Evolutionary conservation across 92 coral and sea anemone genomes (phyloP).

Genomic region (Epizoanthus scotinus): DNA sequence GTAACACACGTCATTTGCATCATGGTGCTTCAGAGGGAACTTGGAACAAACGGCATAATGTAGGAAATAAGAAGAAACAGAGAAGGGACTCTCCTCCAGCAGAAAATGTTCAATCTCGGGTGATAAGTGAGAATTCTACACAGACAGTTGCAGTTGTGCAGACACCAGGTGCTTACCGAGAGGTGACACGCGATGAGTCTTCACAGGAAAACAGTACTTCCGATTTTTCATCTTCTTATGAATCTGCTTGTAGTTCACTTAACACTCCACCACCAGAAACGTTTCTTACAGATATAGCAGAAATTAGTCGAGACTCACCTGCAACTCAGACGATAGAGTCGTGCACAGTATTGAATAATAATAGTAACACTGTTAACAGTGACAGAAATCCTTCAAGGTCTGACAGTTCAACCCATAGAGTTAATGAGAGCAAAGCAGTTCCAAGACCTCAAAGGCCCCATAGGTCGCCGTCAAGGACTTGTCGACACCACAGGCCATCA

Average conservation of each 20-base stretch:
- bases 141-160: neutral
- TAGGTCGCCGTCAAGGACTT: neutral
- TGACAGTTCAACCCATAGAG: neutral
- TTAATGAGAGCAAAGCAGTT: neutral
- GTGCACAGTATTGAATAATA: conserved; percentile 10
- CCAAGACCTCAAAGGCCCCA: conserved; percentile 2
- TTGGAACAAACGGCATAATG: conserved; percentile 15
- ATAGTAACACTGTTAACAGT: neutral
- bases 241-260: conserved; percentile 12
- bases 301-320: neutral
- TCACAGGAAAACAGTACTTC: conserved; percentile 25
- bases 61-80: conserved; percentile 7
- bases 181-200: conserved; percentile 7
- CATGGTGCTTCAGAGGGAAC: conserved; percentile 6
- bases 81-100: neutral
- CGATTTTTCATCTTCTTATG: conserved; percentile 31
- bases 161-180: neutral
- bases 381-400: neutral
- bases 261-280: conserved; percentile 26
- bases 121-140: neutral
- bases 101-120: neutral
- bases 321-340: neutral
- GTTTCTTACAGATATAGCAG: neutral
- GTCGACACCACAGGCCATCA: conserved; percentile 3
- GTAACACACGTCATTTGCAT: conserved; percentile 1